These are phyloP conservation scores for Anas georgica DNA, from an alignment of 2,797 vertebrate species.

Conservation along the genomic window DNA sequence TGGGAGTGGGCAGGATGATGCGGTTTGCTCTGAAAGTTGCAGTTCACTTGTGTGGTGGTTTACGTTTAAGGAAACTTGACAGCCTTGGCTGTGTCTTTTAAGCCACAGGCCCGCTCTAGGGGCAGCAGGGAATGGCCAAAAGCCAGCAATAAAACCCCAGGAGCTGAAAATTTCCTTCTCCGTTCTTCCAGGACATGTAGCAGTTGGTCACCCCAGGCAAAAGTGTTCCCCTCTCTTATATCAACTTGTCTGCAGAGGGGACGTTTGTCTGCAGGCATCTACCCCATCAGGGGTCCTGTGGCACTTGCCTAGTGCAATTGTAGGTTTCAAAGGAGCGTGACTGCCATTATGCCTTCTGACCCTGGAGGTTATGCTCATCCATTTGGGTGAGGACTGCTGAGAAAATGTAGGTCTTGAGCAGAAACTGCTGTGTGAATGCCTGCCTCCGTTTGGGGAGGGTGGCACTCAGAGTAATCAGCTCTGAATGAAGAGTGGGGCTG, in stretches of 20 bases:
- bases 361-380: neutral
- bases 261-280: neutral
- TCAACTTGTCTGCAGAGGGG: neutral
- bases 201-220: neutral
- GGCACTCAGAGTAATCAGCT: neutral
- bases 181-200: neutral
- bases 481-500: neutral
- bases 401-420: slow-evolving; percentile 12
- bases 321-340: neutral
- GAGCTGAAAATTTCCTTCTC: neutral
- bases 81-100: slow-evolving; percentile 2
- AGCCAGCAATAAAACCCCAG: neutral
- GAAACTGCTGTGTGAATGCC: neutral
- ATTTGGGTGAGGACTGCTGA: neutral
- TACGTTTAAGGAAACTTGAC: neutral
- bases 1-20: neutral
- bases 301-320: neutral
- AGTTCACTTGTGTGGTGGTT: neutral
- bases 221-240: neutral
- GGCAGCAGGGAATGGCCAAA: neutral
- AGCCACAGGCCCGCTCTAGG: neutral
- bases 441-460: neutral
- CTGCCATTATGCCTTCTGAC: neutral
- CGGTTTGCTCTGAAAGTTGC: neutral
- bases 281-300: neutral